Evolutionary conservation across 1,140 invertebrate species (phyloP).

Genomic region (Hyles euphorbiae): DNA sequence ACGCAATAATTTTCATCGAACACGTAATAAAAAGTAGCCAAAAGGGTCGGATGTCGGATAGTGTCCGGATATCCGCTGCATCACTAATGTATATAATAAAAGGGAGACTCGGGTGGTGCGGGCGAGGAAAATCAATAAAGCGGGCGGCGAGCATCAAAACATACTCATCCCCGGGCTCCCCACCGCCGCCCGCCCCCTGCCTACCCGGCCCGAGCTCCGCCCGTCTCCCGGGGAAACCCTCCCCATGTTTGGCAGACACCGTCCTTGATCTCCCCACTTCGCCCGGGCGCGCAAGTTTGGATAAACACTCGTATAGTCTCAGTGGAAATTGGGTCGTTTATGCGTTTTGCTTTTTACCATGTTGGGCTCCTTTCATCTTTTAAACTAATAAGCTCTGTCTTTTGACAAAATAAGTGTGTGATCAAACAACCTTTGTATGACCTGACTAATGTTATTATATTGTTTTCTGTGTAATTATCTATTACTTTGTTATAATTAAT

Average conservation of each 20-base stretch:
- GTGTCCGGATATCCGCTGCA: slow-evolving; percentile 10
- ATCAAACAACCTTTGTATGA: slow-evolving; percentile 1
- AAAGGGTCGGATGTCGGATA: slow-evolving; percentile 7
- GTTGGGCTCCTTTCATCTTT: slow-evolving; percentile 18
- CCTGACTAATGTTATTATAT: no score
- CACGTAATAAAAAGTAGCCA: not conserved
- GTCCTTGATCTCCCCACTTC: slow-evolving; percentile 70
- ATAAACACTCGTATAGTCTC: slow-evolving; percentile 67
- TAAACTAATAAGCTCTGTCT: slow-evolving; percentile 18
- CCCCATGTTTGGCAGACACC: slow-evolving; percentile 71
- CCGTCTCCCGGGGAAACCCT: slow-evolving; percentile 69
- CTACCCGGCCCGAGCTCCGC: slow-evolving; percentile 10
- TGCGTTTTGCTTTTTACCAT: slow-evolving; percentile 44
- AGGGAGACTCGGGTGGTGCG: slow-evolving; percentile 44
- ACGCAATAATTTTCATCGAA: no score
- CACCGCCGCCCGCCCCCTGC: slow-evolving; percentile 18
- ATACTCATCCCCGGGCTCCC: slow-evolving; percentile 40
- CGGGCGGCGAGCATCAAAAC: slow-evolving; percentile 69
- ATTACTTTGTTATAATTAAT: no score
- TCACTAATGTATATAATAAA: slow-evolving; percentile 58
- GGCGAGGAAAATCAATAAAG: slow-evolving; percentile 70
- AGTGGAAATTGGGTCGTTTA: slow-evolving; percentile 66
- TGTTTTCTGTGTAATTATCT: no score
- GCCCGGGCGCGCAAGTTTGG: slow-evolving; percentile 59
- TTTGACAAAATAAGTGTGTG: slow-evolving; percentile 7